These are phyloP conservation scores for Anguilla megastoma DNA, from an alignment of 2,797 vertebrate genomes.

Conservation along the genomic window DNA sequence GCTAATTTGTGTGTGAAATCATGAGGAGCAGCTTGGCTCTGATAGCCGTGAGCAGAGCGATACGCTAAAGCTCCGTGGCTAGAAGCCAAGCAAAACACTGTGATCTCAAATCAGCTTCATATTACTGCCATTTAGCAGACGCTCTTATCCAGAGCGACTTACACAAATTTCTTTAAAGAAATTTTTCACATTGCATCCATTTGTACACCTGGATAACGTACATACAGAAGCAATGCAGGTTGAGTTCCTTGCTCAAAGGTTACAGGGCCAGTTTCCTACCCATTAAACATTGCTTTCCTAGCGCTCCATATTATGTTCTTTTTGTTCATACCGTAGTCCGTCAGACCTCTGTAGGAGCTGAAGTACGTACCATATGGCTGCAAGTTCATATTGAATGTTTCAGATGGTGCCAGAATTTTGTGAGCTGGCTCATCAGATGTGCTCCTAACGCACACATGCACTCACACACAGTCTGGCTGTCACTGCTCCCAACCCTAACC, in stretches of 20 bases:
- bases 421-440: not conserved
- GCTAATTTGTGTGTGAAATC: not conserved
- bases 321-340: not conserved
- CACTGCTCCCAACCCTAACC: not conserved
- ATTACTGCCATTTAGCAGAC: no score
- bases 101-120: no score
- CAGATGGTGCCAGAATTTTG: not conserved
- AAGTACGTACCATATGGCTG: not conserved
- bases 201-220: no score
- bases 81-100: not conserved
- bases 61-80: not conserved
- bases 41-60: not conserved
- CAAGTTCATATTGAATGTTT: not conserved
- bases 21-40: not conserved
- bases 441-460: not conserved
- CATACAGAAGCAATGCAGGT: no score
- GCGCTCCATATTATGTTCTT: not conserved
- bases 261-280: no score
- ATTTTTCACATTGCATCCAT: no score
- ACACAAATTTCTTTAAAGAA: no score
- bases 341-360: not conserved
- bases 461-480: not conserved
- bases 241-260: no score
- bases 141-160: no score
- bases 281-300: not conserved